Percentiles rank a stretch among this genome's conserved stretches.
Evolutionary conservation across 1,140 invertebrate species (phyloP).

Genomic region (Chionoecetes opilio): DNA sequence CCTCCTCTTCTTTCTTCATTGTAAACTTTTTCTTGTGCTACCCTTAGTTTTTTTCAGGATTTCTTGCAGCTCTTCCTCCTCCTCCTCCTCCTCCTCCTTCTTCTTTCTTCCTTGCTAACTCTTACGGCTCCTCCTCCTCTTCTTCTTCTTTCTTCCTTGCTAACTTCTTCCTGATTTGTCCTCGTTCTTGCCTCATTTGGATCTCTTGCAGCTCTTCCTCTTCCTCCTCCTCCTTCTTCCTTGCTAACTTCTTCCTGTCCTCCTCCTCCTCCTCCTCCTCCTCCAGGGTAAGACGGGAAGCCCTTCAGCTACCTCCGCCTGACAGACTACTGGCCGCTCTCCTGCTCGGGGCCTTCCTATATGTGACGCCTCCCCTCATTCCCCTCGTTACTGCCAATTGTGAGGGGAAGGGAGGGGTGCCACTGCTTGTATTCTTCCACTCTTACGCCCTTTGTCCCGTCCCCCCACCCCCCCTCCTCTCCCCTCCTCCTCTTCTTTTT

Average conservation of each 20-base stretch:
- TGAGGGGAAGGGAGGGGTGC: conserved; percentile 59
- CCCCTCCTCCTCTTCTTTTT: too few species aligned
- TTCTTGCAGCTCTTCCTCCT: neutral
- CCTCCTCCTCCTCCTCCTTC: conserved; percentile 11
- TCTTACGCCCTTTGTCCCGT: neutral
- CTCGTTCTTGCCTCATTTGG: too few species aligned
- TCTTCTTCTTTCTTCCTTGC: neutral
- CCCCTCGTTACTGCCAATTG: conserved; percentile 72
- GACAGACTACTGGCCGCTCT: conserved; percentile 42
- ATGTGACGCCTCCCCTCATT: conserved; percentile 65
- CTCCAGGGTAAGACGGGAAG: neutral
- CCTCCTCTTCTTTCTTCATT: too few species aligned
- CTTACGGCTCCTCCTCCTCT: neutral
- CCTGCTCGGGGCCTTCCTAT: conserved; percentile 36
- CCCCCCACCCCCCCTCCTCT: neutral
- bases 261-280: conserved; percentile 29
- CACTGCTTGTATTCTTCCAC: conserved; percentile 5
- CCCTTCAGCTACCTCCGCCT: neutral
- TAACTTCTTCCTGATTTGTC: neutral
- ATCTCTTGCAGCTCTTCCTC: neutral
- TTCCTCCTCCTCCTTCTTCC: conserved; percentile 14
- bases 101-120: neutral
- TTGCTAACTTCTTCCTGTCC: too few species aligned
- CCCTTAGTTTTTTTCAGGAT: too few species aligned
- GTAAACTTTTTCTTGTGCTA: too few species aligned